Percentiles rank a stretch among this genome's conserved stretches.
These are phyloP conservation scores for Eupithecia vulgata DNA, from an alignment of 2,888 invertebrate species.

Conservation along the genomic window DNA sequence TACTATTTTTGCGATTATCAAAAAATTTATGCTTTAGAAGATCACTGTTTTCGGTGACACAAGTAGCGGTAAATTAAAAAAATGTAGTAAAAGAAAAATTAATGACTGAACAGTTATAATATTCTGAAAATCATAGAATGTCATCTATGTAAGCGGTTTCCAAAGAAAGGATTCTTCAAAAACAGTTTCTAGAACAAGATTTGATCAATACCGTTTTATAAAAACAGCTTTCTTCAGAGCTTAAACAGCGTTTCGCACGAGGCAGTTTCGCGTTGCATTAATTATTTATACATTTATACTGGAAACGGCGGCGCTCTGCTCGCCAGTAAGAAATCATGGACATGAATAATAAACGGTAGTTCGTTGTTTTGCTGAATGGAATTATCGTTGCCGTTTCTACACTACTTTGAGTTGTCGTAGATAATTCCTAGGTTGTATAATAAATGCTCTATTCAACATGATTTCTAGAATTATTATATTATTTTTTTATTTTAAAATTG, in stretches of 20 bases:
- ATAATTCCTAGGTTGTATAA: neutral
- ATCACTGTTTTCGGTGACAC: too few relatives aligned
- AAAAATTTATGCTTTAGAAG: too few relatives aligned
- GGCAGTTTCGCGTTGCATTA: conserved; percentile 41
- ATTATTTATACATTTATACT: conserved; percentile 41
- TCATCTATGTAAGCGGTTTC: neutral
- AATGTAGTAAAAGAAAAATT: neutral
- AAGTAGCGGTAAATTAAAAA: neutral
- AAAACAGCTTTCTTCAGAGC: conserved; percentile 29
- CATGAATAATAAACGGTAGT: conserved; percentile 45
- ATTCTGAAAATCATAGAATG: too few relatives aligned
- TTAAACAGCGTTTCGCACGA: conserved; percentile 41
- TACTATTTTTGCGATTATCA: neutral
- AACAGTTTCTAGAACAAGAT: neutral
- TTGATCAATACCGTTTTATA: conserved; percentile 1
- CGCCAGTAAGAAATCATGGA: conserved; percentile 47
- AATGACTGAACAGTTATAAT: neutral
- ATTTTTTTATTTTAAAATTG: neutral
- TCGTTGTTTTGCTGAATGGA: conserved; percentile 42
- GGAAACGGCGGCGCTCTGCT: conserved; percentile 41
- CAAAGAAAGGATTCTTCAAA: neutral
- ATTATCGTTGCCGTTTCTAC: conserved; percentile 31
- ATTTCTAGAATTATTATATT: neutral
- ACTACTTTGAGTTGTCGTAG: conserved; percentile 21
- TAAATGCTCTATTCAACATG: neutral